Conservation (phyloP, 1,140 invertebrate genomes). For the Lycorma delicatula region DNA sequence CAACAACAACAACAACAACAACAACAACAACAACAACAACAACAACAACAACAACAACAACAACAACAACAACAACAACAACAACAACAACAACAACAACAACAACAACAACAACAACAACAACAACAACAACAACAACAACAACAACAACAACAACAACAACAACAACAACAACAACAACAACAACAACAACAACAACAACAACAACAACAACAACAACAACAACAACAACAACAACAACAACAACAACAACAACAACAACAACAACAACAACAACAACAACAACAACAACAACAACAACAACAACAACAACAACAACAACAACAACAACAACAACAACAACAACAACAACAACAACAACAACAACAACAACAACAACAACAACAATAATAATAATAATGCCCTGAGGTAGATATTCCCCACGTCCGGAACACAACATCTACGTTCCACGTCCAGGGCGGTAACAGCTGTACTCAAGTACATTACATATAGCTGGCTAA, state of each 20-base stretch:
- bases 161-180: conserved; percentile 1
- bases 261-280: not conserved
- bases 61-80: not conserved
- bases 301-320: not conserved
- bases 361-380: not conserved
- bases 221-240: conserved; percentile 1
- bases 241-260: not conserved
- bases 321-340: not conserved
- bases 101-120: conserved; percentile 1
- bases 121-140: not conserved
- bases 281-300: conserved; percentile 1
- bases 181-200: not conserved
- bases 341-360: not conserved
- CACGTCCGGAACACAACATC: no score
- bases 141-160: not conserved
- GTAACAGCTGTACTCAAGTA: no score
- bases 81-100: not conserved
- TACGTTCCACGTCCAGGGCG: no score
- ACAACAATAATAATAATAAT: no score
- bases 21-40: not conserved
- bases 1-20: conserved; percentile 3
- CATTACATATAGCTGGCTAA: no score
- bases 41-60: conserved; percentile 1
- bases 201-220: not conserved
- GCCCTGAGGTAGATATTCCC: no score